These are phyloP conservation scores for Clarias macrocephalus DNA, from an alignment of 2,113 vertebrate genomes.

Conservation along the genomic window DNA sequence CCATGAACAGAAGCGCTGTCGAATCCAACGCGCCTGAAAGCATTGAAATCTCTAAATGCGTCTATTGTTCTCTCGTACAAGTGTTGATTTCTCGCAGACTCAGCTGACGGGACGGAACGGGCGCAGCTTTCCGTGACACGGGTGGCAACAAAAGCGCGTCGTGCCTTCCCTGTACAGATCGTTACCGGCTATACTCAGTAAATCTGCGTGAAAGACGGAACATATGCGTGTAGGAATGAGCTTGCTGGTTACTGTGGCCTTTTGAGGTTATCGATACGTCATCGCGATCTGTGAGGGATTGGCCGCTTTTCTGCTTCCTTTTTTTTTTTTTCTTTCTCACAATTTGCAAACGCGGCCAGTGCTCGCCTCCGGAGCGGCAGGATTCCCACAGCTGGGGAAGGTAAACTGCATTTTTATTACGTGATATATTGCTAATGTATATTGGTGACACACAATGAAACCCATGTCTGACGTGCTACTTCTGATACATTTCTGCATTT, in stretches of 20 bases:
- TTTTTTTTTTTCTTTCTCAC: slow-evolving; percentile 48
- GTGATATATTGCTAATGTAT: neutral
- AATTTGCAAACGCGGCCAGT: slow-evolving; percentile 52
- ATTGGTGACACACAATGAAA: neutral
- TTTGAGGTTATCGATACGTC: slow-evolving; percentile 57
- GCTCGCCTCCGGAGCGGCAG: slow-evolving; percentile 46
- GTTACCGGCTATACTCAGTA: neutral
- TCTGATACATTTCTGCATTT: neutral
- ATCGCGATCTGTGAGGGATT: slow-evolving; percentile 59
- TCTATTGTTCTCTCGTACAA: neutral
- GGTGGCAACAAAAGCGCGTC: slow-evolving; percentile 28
- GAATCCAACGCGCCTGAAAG: neutral
- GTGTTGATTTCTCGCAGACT: slow-evolving; percentile 17
- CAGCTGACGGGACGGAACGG: neutral
- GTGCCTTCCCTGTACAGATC: neutral
- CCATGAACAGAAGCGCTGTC: neutral
- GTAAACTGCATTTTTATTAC: slow-evolving; percentile 53
- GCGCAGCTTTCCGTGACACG: slow-evolving; percentile 25
- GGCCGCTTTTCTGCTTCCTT: slow-evolving; percentile 46
- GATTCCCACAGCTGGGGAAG: slow-evolving; percentile 46
- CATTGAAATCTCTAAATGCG: neutral
- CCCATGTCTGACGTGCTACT: neutral
- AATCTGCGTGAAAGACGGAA: neutral
- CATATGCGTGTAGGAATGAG: slow-evolving; percentile 53
- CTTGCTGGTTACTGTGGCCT: slow-evolving; percentile 28